Percentiles rank a stretch among this genome's conserved stretches.
Conservation (phyloP, 2,797 vertebrate species). For the Dromococcyx pavoninus region DNA sequence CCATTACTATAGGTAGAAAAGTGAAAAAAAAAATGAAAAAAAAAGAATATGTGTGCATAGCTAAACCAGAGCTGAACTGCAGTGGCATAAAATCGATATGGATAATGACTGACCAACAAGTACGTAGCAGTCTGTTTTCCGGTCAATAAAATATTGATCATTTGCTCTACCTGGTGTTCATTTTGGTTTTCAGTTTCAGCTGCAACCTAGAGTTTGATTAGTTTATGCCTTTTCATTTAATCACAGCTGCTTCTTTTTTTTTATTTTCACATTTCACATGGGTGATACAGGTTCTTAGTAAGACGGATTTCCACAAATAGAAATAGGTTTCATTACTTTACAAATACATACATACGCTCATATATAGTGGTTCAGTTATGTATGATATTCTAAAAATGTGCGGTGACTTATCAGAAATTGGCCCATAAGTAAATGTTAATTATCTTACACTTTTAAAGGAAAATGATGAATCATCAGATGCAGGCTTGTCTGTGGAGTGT, state of each 20-base stretch:
- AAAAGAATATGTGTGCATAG: neutral
- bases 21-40: neutral
- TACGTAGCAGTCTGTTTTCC: neutral
- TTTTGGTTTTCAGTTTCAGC: neutral
- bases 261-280: neutral
- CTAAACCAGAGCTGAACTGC: neutral
- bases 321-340: neutral
- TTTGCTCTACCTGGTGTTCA: neutral
- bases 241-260: neutral
- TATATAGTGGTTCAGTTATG: neutral
- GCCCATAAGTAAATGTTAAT: neutral
- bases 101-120: neutral
- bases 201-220: neutral
- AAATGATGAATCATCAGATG: neutral
- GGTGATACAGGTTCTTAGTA: neutral
- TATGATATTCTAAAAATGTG: neutral
- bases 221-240: neutral
- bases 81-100: neutral
- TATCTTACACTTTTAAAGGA: neutral
- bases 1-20: neutral
- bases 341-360: rapidly evolving
- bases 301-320: constrained; percentile 29
- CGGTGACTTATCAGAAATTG: neutral
- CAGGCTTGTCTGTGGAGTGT: neutral
- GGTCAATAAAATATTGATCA: constrained; percentile 39